Percentiles rank a stretch among this genome's conserved stretches.
Conservation (phyloP, 2,888 invertebrate species). For the Standfussiana lucernea region DNA sequence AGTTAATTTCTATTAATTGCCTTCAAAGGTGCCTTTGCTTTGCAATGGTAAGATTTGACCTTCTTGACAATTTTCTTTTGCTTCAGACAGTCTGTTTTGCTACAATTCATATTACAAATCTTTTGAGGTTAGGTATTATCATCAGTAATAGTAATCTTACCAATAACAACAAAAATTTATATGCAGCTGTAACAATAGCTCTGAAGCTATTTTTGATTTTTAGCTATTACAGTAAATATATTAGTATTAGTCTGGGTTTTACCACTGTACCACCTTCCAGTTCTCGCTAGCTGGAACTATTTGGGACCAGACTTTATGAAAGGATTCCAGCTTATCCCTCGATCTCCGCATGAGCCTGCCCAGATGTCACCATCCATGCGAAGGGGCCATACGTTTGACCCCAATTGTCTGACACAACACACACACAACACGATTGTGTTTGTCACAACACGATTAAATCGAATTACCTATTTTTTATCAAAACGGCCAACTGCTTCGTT, state of each 20-base stretch:
- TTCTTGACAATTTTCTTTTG: conserved; percentile 13
- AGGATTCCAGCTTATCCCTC: not conserved
- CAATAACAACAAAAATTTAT: no score
- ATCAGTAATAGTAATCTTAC: no score
- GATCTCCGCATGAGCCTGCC: not conserved
- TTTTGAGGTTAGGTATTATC: no score
- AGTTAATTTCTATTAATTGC: conserved; percentile 30
- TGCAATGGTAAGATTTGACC: conserved; percentile 7
- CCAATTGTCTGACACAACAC: not conserved
- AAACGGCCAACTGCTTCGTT: not conserved
- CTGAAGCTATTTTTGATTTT: not conserved
- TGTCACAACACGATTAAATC: not conserved
- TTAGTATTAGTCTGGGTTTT: not conserved
- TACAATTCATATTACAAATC: not conserved
- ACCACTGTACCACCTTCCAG: not conserved
- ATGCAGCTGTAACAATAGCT: no score
- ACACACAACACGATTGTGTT: no score
- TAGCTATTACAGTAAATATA: not conserved
- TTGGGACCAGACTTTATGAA: not conserved
- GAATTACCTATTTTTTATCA: not conserved
- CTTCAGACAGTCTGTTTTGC: not conserved
- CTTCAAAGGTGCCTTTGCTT: conserved; percentile 18
- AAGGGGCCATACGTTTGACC: not conserved
- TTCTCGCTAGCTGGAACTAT: not conserved
- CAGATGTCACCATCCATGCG: not conserved